Evolutionary conservation across 1,140 invertebrate genomes (phyloP).

Genomic region (Diabrotica virgifera): DNA sequence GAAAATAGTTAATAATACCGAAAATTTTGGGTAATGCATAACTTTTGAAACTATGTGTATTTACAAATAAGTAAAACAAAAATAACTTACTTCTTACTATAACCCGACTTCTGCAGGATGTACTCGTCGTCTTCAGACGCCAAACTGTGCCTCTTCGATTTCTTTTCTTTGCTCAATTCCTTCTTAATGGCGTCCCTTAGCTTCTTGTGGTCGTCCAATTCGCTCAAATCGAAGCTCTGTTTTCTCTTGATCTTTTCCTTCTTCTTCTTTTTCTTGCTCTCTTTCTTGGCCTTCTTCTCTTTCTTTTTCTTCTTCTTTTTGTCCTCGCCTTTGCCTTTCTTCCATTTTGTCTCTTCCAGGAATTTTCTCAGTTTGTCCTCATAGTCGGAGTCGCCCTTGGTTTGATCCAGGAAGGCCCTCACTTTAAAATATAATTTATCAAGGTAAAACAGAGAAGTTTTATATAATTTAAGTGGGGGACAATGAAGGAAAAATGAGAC

Average conservation of each 20-base stretch:
- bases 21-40: no score
- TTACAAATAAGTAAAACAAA: no score
- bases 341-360: constrained; percentile 76
- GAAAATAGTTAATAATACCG: no score
- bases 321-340: constrained; percentile 67
- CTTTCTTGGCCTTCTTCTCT: constrained; percentile 58
- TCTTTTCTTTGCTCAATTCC: constrained; percentile 48
- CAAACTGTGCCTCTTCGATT: constrained; percentile 53
- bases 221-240: constrained; percentile 56
- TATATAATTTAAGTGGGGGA: no score
- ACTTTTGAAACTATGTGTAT: no score
- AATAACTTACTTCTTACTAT: constrained; percentile 52
- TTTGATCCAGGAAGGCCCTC: constrained; percentile 71
- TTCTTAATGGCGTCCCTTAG: constrained; percentile 65
- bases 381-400: constrained; percentile 78
- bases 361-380: constrained; percentile 81
- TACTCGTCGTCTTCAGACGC: constrained; percentile 57
- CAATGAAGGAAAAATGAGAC: no score
- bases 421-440: constrained; percentile 45
- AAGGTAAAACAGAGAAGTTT: no score
- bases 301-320: constrained; percentile 71
- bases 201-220: constrained; percentile 64
- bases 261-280: constrained; percentile 65
- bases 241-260: constrained; percentile 62
- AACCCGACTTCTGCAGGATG: constrained; percentile 55